Evolutionary conservation across 2,113 vertebrate species (phyloP), one percentile per base, ranked within the genome.

Genomic region (Oxyruncus cristatus): DNA sequence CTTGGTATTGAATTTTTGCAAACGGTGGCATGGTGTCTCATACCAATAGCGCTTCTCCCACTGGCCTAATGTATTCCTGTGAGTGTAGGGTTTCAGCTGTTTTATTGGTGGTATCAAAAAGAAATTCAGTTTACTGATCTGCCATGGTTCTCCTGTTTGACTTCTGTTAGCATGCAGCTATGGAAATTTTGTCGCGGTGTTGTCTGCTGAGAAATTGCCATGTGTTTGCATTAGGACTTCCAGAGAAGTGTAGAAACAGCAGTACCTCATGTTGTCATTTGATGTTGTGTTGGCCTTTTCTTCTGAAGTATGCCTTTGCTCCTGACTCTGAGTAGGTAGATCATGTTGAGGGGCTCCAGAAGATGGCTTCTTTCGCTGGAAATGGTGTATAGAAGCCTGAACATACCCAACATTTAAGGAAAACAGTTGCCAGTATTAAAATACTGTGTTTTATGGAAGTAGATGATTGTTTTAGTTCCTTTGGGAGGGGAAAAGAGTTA

Each of bases 381-480:
- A 90, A 37, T 65, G 15, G 28, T 75, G 71, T 86, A 17, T 80
- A 39, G 75, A 71, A 71, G 73, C 78, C 65, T 82, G 84, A 91
- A 73, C 32, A 5, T 85, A 92, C 44, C 61, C 73, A 59, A 5
- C 39, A 14, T 85, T 86, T 90, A 26, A 90, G 75, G 39, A 88
- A 89, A 89, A 81, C 61, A 78, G 74, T 92, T 10, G 23, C 37
- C 88, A 88, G 41, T 84, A 65, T 91, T 92, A 88, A 96, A 95
- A 93, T 81, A 81, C 49, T 74, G 39, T 84, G 52, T 28, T 96
- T 86, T 92, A 68, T 93, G 79, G 85, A 90, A 92, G 76, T 67
- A 80, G 61, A 85, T 92, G 52, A 49, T 96, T 93, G 93, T 88
- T 94, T 88, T 87, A 81, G 70, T 87, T 94, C 95, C 93, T 94